phyloP scores from a whole-genome alignment of 2,113 vertebrate genomes.

The Echinops telfairi region DNA sequence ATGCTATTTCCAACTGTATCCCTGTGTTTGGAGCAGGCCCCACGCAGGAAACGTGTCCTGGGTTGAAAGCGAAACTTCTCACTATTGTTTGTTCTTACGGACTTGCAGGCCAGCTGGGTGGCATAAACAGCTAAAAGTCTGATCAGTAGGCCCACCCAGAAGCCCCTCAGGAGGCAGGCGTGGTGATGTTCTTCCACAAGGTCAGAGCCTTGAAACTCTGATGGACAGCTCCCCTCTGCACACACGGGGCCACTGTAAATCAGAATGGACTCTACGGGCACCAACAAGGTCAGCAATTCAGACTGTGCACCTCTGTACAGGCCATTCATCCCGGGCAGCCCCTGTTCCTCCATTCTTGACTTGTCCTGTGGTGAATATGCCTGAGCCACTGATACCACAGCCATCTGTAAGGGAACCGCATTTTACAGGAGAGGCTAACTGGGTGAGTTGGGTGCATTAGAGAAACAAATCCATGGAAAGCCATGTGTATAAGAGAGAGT shows the following conservation, averaged over 20 bases:
- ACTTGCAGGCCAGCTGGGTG: too few relatives aligned
- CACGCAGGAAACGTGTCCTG: not conserved
- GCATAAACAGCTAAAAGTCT: too few relatives aligned
- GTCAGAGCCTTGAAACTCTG: not conserved
- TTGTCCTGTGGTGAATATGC: not conserved
- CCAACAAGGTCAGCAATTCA: not conserved
- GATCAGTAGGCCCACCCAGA: too few relatives aligned
- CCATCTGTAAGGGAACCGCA: not conserved
- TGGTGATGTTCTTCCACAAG: not conserved
- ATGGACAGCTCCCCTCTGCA: not conserved
- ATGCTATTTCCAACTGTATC: not conserved
- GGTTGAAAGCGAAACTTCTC: too few relatives aligned
- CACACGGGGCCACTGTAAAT: not conserved
- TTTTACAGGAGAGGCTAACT: not conserved
- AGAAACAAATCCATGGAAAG: too few relatives aligned
- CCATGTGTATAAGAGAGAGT: too few relatives aligned
- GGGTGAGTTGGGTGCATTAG: too few relatives aligned
- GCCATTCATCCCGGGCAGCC: not conserved
- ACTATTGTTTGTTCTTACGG: too few relatives aligned
- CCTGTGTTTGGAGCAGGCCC: not conserved
- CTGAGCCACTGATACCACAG: not conserved
- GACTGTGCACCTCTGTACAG: constrained; percentile 45
- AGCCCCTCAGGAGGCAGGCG: not conserved
- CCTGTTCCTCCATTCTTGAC: not conserved
- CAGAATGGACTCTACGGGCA: not conserved